phyloP scores from a whole-genome alignment of 2,888 invertebrate genomes.

The Cosmopolites sordidus region DNA sequence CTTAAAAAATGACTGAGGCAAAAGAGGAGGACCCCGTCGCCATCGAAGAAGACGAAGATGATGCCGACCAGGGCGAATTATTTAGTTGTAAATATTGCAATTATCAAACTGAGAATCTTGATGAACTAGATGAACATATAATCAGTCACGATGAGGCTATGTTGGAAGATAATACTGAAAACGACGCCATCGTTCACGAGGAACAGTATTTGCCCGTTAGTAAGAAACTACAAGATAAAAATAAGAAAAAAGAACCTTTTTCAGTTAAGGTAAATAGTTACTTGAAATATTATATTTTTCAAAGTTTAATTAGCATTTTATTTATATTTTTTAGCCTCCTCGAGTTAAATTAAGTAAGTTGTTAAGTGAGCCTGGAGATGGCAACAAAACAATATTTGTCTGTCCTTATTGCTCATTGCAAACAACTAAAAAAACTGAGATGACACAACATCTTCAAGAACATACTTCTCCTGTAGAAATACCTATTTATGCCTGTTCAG shows the following conservation, averaged over 20 bases:
- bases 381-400: slow-evolving; percentile 16
- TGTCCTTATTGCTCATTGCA: slow-evolving; percentile 23
- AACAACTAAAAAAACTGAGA: slow-evolving; percentile 19
- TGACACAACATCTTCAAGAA: slow-evolving; percentile 14
- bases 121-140: slow-evolving; percentile 32
- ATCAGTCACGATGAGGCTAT: slow-evolving; percentile 26
- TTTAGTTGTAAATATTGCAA: slow-evolving; percentile 29
- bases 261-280: background rate
- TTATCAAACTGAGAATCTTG: slow-evolving; percentile 27
- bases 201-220: too few relatives aligned
- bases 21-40: slow-evolving; percentile 3
- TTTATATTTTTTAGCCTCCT: too few relatives aligned
- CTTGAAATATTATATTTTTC: background rate
- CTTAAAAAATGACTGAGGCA: slow-evolving; percentile 6
- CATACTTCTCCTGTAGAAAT: slow-evolving; percentile 18
- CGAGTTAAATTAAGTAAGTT: too few relatives aligned
- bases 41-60: slow-evolving; percentile 11
- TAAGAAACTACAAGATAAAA: background rate
- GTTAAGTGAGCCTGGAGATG: too few relatives aligned
- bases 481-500: slow-evolving; percentile 22
- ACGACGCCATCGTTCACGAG: background rate
- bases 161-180: slow-evolving; percentile 12
- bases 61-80: slow-evolving; percentile 9
- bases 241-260: background rate
- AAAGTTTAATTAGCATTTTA: too few relatives aligned